Evolutionary conservation across 2,888 invertebrate species (phyloP).

Genomic region (Limnephilus lunatus): DNA sequence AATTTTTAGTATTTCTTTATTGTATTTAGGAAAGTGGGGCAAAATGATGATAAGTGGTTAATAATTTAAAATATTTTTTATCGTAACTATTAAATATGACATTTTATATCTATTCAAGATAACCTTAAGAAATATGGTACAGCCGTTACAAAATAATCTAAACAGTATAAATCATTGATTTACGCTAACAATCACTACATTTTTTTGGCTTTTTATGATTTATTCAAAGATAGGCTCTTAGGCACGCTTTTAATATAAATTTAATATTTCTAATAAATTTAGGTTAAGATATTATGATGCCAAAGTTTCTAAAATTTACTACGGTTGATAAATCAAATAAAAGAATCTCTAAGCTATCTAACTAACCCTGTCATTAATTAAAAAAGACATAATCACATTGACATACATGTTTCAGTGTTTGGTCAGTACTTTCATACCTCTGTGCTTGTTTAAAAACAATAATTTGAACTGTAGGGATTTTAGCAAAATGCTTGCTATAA

Average conservation of each 20-base stretch:
- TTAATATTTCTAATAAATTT: constrained; percentile 2
- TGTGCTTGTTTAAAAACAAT: not conserved
- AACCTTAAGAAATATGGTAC: not conserved
- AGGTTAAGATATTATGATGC: not conserved
- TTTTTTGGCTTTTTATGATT: constrained; percentile 12
- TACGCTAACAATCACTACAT: constrained; percentile 5
- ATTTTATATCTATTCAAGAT: constrained; percentile 4
- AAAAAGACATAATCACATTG: not conserved
- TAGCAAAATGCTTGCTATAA: not conserved
- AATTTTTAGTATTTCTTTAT: not conserved
- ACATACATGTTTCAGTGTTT: not conserved
- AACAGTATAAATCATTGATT: not conserved
- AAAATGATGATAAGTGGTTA: not conserved
- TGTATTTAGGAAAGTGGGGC: not conserved
- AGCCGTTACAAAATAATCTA: constrained; percentile 10
- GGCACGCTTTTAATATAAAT: not conserved
- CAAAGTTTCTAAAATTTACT: not conserved
- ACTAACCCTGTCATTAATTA: not conserved
- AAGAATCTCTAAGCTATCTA: not conserved
- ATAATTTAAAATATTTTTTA: constrained; percentile 14
- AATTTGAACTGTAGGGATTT: not conserved
- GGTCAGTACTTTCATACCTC: not conserved
- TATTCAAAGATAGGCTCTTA: not conserved
- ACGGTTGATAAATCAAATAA: not conserved
- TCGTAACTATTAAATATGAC: not conserved